These are phyloP conservation scores for Silurus glanis DNA, from an alignment of 2,113 vertebrate species.

Conservation along the genomic window DNA sequence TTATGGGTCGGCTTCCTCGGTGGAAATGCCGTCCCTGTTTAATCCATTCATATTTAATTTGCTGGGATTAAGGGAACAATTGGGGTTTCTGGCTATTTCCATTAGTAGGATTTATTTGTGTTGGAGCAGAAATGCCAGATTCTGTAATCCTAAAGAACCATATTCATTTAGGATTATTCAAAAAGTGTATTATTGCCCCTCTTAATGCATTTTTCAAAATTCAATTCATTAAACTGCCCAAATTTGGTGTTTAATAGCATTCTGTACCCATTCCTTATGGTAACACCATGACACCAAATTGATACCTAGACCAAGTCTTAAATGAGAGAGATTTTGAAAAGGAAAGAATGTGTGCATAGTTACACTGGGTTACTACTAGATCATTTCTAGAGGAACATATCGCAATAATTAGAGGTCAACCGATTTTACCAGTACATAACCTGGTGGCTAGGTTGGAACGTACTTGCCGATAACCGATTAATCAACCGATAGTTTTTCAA, in stretches of 20 bases:
- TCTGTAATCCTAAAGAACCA: background rate
- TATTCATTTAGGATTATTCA: slow-evolving; percentile 9
- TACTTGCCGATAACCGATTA: no score
- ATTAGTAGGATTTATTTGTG: slow-evolving; percentile 10
- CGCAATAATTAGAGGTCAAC: no score
- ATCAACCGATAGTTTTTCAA: no score
- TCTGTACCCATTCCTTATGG: background rate
- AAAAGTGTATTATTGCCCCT: background rate
- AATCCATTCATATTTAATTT: slow-evolving; percentile 19
- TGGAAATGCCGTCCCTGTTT: background rate
- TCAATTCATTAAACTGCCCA: background rate
- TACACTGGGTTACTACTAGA: background rate
- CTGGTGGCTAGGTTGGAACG: no score
- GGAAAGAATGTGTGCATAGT: background rate
- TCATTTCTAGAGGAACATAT: no score
- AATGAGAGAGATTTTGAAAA: background rate
- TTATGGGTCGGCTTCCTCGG: background rate
- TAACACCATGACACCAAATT: background rate
- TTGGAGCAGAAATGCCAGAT: background rate
- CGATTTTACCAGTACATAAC: no score
- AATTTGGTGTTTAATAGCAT: background rate
- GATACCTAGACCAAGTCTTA: background rate
- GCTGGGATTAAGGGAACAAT: background rate
- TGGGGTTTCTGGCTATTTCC: background rate
- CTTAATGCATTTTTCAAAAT: background rate